Evolutionary conservation across 2,797 vertebrate genomes (phyloP).

Genomic region (Yasuhikotakia modesta): DNA sequence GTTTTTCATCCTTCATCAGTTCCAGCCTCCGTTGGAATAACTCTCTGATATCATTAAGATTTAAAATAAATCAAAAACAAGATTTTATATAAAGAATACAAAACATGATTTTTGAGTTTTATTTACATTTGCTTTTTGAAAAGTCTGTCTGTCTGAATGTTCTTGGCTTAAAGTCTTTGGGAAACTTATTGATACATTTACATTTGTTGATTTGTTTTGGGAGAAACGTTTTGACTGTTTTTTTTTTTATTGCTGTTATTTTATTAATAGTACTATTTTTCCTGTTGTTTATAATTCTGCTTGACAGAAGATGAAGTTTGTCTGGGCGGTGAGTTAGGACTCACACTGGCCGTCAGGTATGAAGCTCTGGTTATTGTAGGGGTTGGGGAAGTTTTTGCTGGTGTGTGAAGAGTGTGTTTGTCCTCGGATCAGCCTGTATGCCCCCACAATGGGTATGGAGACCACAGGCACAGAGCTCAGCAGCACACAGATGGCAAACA

Average conservation of each 20-base stretch:
- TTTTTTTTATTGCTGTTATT: too few relatives aligned
- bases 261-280: neutral
- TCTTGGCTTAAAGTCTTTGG: too few relatives aligned
- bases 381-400: conserved; percentile 14
- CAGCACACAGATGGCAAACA: conserved; percentile 76
- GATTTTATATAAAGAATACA: neutral
- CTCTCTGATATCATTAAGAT: too few relatives aligned
- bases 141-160: too few relatives aligned
- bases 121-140: too few relatives aligned
- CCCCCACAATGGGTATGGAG: conserved; percentile 75
- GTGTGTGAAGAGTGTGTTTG: neutral
- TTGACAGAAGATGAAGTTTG: neutral
- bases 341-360: conserved; percentile 48
- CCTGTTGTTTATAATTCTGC: neutral
- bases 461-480: conserved; percentile 74
- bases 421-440: conserved; percentile 70
- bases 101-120: too few relatives aligned
- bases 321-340: neutral
- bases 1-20: too few relatives aligned
- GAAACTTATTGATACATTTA: too few relatives aligned
- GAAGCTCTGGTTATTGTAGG: conserved; percentile 59
- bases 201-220: too few relatives aligned
- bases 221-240: too few relatives aligned
- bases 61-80: neutral
- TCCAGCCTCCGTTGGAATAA: too few relatives aligned